These are phyloP conservation scores for Horisme vitalbata DNA, from an alignment of 2,888 invertebrate genomes.

Conservation along the genomic window DNA sequence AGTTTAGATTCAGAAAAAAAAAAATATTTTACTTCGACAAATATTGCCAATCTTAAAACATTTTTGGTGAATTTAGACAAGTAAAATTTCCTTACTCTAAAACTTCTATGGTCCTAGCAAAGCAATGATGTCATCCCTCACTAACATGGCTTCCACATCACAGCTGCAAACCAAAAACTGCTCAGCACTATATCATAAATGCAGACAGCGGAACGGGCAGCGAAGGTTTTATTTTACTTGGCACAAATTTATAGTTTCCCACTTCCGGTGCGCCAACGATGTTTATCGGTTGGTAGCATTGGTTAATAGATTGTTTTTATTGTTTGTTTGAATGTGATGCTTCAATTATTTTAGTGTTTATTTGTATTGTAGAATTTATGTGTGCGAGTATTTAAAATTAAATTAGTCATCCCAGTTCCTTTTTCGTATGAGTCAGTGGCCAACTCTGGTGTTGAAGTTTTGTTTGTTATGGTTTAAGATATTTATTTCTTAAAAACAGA, in stretches of 20 bases:
- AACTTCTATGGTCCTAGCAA: too few relatives aligned
- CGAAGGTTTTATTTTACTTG: conserved; percentile 70
- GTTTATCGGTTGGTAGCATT: conserved; percentile 37
- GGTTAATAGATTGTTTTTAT: conserved; percentile 33
- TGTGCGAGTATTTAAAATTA: too few relatives aligned
- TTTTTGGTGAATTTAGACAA: too few relatives aligned
- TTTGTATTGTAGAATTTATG: not conserved
- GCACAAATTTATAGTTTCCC: conserved; percentile 61
- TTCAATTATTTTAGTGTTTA: not conserved
- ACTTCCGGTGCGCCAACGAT: conserved; percentile 49
- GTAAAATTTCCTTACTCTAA: too few relatives aligned
- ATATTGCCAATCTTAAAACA: too few relatives aligned
- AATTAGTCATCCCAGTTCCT: too few relatives aligned
- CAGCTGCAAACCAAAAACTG: conserved; percentile 27
- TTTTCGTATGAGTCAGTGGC: too few relatives aligned
- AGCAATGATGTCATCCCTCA: not conserved
- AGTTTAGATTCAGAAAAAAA: too few relatives aligned
- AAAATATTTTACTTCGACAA: too few relatives aligned
- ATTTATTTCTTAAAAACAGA: too few relatives aligned
- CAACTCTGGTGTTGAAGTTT: too few relatives aligned
- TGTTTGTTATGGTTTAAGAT: too few relatives aligned
- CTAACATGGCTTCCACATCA: conserved; percentile 3
- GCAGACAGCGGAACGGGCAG: conserved; percentile 57
- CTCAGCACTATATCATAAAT: conserved; percentile 56
- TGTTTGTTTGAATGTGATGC: conserved; percentile 24